Conservation (phyloP, 2,888 invertebrate genomes). For the Sphaerophoria rueppellii region DNA sequence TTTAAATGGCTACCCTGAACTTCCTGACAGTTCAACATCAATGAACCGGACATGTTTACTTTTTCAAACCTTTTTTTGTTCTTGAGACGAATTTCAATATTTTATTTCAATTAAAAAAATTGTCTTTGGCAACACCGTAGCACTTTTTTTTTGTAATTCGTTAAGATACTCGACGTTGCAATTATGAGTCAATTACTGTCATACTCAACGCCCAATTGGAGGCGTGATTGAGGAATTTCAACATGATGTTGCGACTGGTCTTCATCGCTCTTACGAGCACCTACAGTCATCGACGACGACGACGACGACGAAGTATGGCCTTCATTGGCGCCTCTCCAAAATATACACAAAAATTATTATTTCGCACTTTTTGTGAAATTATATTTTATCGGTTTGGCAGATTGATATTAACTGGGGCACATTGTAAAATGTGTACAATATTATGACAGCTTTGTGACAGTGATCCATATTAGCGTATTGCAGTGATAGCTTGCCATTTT, state of each 20-base stretch:
- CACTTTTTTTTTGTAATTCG: conserved; percentile 15
- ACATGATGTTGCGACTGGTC: conserved; percentile 27
- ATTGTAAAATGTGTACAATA: conserved; percentile 61
- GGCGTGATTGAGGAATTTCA: conserved; percentile 54
- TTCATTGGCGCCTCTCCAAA: conserved; percentile 45
- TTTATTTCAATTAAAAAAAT: not conserved
- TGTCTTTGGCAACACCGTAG: not conserved
- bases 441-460: conserved; percentile 62
- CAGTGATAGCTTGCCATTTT: conserved; percentile 50
- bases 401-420: conserved; percentile 41
- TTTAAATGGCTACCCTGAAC: conserved; percentile 18
- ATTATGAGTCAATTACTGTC: conserved; percentile 55
- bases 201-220: conserved; percentile 35
- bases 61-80: not conserved
- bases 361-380: conserved; percentile 5
- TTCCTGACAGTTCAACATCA: conserved; percentile 15
- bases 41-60: not conserved
- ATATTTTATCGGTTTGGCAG: too few species aligned
- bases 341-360: not conserved
- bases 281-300: too few species aligned
- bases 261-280: conserved; percentile 27
- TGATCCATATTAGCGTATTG: conserved; percentile 50
- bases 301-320: conserved; percentile 54
- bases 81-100: not conserved
- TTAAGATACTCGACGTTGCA: not conserved